Evolutionary conservation across 2,888 invertebrate species (phyloP).

Genomic region (Apodemia mormo): DNA sequence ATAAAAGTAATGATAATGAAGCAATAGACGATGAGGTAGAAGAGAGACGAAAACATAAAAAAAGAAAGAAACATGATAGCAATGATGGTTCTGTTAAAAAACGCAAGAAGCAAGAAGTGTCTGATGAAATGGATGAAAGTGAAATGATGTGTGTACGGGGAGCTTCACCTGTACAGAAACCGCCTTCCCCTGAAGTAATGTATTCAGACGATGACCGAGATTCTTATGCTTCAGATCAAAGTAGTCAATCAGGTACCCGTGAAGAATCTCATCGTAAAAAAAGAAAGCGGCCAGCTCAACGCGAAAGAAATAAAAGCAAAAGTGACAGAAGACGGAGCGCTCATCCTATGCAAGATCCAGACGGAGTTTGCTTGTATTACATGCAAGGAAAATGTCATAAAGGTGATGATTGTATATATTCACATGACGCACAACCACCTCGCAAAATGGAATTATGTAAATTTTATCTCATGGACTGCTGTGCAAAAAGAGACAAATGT

Average conservation of each 20-base stretch:
- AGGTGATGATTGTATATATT: constrained; percentile 92
- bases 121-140: constrained; percentile 86
- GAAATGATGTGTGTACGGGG: constrained; percentile 91
- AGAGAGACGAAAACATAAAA: constrained; percentile 77
- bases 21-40: constrained; percentile 68
- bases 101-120: constrained; percentile 77
- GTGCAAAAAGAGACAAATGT: constrained; percentile 97
- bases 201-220: constrained; percentile 79
- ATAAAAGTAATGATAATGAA: constrained; percentile 83
- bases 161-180: constrained; percentile 84
- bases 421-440: constrained; percentile 90
- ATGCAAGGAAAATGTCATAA: constrained; percentile 94
- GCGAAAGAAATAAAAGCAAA: constrained; percentile 78
- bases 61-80: constrained; percentile 81
- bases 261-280: constrained; percentile 63
- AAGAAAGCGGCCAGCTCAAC: constrained; percentile 59
- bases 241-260: constrained; percentile 76
- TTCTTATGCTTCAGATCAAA: constrained; percentile 73
- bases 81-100: constrained; percentile 83
- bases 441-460: constrained; percentile 97
- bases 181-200: constrained; percentile 53
- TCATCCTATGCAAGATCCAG: constrained; percentile 84
- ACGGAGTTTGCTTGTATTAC: constrained; percentile 90
- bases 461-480: constrained; percentile 97
- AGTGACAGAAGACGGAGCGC: constrained; percentile 78